A percentile compares a stretch with the other conserved stretches of the same genome.
Evolutionary conservation across 2,888 invertebrate species (phyloP).

Genomic region (Apamea crenata): DNA sequence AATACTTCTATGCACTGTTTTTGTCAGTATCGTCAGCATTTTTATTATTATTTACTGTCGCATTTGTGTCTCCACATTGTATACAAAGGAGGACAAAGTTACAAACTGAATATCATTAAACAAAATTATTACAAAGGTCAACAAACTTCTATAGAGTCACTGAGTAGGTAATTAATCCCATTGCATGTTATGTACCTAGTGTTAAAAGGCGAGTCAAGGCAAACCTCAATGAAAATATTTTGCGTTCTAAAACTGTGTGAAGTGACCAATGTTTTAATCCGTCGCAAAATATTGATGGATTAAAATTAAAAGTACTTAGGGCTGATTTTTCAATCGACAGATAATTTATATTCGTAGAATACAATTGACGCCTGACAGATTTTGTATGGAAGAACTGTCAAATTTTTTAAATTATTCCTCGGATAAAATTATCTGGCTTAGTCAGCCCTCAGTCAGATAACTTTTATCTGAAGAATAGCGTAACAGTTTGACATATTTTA

Average conservation of each 20-base stretch:
- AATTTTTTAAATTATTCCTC: too few relatives aligned
- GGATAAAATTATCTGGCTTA: too few relatives aligned
- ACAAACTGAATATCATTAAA: background rate
- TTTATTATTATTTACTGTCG: background rate
- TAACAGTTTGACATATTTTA: too few relatives aligned
- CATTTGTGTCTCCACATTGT: background rate
- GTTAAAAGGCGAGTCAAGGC: constrained; percentile 43
- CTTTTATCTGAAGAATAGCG: too few relatives aligned
- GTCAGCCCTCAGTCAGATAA: too few relatives aligned
- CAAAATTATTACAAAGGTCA: constrained; percentile 27
- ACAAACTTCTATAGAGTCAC: constrained; percentile 18
- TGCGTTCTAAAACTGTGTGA: constrained; percentile 19
- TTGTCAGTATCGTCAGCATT: too few relatives aligned
- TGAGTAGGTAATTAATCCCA: constrained; percentile 24
- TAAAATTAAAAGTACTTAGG: background rate
- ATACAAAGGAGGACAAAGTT: too few relatives aligned
- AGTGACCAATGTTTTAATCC: constrained; percentile 4
- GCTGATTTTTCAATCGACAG: too few relatives aligned
- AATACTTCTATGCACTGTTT: too few relatives aligned
- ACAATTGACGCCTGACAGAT: too few relatives aligned
- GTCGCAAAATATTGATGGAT: background rate
- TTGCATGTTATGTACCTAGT: background rate
- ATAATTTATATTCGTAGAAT: too few relatives aligned
- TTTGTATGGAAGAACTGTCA: too few relatives aligned
- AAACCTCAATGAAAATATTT: constrained; percentile 41